Evolutionary conservation across 2,113 vertebrate genomes (phyloP).

Genomic region (Hymenochirus boettgeri): DNA sequence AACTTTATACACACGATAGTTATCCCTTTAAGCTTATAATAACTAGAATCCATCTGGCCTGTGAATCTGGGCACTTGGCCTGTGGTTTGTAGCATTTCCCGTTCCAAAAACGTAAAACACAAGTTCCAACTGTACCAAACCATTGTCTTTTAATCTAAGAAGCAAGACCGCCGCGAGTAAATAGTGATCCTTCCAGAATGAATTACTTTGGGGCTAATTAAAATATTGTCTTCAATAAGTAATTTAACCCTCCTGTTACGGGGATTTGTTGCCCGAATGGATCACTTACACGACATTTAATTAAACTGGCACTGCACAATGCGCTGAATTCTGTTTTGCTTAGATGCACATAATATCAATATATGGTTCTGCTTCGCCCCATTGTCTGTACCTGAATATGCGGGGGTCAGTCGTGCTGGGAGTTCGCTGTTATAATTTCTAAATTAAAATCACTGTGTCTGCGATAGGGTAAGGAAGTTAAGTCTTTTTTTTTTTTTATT

Average conservation of each 20-base stretch:
- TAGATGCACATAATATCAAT: slow-evolving; percentile 34
- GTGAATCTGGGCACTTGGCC: too few relatives aligned
- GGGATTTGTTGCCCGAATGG: slow-evolving; percentile 36
- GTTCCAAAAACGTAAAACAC: too few relatives aligned
- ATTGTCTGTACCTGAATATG: slow-evolving; percentile 23
- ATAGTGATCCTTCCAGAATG: slow-evolving; percentile 12
- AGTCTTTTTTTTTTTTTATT: slow-evolving; percentile 12
- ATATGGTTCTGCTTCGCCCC: slow-evolving; percentile 34
- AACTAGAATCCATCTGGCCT: too few relatives aligned
- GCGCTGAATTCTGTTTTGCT: slow-evolving; percentile 33
- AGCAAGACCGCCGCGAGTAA: too few relatives aligned
- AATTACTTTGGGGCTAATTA: slow-evolving; percentile 36
- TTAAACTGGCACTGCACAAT: slow-evolving; percentile 23
- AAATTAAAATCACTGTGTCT: slow-evolving; percentile 35
- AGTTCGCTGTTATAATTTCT: slow-evolving; percentile 36
- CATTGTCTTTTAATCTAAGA: too few relatives aligned
- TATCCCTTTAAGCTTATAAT: too few relatives aligned
- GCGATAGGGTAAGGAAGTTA: slow-evolving; percentile 18
- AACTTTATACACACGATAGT: too few relatives aligned
- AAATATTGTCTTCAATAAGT: slow-evolving; percentile 39
- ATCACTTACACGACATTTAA: slow-evolving; percentile 41
- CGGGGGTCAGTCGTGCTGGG: slow-evolving; percentile 32
- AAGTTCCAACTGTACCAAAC: too few relatives aligned
- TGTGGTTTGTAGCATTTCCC: too few relatives aligned
- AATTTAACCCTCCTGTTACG: slow-evolving; percentile 33